A percentile compares a stretch with the other conserved stretches of the same genome.
Conservation (phyloP, 2,888 invertebrate genomes). For the Germaria angustata region DNA sequence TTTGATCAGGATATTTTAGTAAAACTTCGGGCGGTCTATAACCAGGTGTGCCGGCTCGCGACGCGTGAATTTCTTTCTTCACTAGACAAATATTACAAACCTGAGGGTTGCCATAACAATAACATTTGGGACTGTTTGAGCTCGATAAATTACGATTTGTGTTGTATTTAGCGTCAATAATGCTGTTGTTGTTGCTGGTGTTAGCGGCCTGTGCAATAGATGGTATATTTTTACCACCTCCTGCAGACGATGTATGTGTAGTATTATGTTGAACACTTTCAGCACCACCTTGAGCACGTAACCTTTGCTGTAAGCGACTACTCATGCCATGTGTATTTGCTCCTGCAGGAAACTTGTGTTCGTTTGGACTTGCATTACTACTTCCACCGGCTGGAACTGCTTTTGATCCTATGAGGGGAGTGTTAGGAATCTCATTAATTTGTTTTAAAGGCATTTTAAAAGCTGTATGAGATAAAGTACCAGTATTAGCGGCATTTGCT, state of each 20-base stretch:
- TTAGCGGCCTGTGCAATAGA: background rate
- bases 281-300: slow-evolving; percentile 59
- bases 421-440: slow-evolving; percentile 73
- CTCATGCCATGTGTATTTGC: slow-evolving; percentile 68
- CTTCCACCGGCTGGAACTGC: slow-evolving; percentile 26
- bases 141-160: slow-evolving; percentile 72
- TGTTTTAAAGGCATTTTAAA: slow-evolving; percentile 79
- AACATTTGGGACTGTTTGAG: slow-evolving; percentile 80
- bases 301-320: slow-evolving; percentile 70
- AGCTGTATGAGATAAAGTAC: slow-evolving; percentile 66
- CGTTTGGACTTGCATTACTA: slow-evolving; percentile 31
- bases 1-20: slow-evolving; percentile 89
- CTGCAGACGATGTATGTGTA: slow-evolving; percentile 8
- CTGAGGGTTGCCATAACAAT: slow-evolving; percentile 85
- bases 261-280: slow-evolving; percentile 33
- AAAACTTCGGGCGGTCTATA: slow-evolving; percentile 93
- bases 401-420: slow-evolving; percentile 49
- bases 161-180: slow-evolving; percentile 72
- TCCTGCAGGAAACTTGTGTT: slow-evolving; percentile 35
- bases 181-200: background rate
- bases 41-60: slow-evolving; percentile 93
- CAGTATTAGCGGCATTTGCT: slow-evolving; percentile 52
- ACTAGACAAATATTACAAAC: slow-evolving; percentile 86
- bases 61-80: slow-evolving; percentile 85
- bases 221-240: slow-evolving; percentile 45